Evolutionary conservation across 2,888 invertebrate genomes (phyloP).

Genomic region (Iselma pallidipennis): DNA sequence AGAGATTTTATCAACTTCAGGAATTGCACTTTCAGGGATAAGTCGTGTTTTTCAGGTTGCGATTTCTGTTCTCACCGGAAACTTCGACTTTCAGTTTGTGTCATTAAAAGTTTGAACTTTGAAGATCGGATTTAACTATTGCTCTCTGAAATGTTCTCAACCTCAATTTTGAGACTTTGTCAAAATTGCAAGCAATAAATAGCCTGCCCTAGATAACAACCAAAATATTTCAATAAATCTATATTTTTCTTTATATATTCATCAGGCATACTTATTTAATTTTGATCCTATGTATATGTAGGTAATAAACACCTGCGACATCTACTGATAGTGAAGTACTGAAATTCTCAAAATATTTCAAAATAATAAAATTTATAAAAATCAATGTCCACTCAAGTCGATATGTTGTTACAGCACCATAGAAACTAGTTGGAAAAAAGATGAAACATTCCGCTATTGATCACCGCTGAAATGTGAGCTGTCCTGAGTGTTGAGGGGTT

Average conservation of each 20-base stretch:
- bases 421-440: neutral
- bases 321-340: neutral
- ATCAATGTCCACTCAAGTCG: neutral
- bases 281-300: neutral
- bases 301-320: neutral
- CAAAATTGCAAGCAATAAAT: slow-evolving; percentile 3
- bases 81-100: slow-evolving; percentile 7
- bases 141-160: neutral
- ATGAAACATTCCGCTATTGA: slow-evolving; percentile 1
- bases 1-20: too few species aligned
- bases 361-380: neutral
- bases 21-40: neutral
- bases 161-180: neutral
- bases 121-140: slow-evolving; percentile 5
- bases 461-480: slow-evolving; percentile 2
- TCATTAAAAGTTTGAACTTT: slow-evolving; percentile 6
- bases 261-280: neutral
- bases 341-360: neutral
- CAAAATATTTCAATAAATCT: neutral
- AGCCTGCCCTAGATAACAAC: neutral
- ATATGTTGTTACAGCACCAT: neutral
- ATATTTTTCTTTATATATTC: neutral
- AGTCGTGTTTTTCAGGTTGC: slow-evolving; percentile 2
- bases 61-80: slow-evolving; percentile 2
- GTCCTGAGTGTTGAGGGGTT: slow-evolving; percentile 2